These are phyloP conservation scores for Ondatra zibethicus DNA, from an alignment of 2,113 vertebrate genomes.

Conservation along the genomic window DNA sequence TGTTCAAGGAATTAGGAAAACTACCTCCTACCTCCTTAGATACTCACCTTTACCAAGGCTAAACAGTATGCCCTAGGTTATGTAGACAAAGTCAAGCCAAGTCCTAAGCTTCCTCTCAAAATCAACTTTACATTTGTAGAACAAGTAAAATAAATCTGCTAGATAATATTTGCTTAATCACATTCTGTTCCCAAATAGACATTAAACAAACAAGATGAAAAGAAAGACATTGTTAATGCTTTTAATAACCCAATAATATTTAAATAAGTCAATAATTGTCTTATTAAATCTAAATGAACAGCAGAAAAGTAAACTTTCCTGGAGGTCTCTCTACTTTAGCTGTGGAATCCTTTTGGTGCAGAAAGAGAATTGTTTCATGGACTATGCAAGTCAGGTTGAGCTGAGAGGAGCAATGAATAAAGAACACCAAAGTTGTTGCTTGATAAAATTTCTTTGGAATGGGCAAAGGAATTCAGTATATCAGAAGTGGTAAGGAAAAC, in stretches of 20 bases:
- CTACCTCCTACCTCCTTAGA: neutral
- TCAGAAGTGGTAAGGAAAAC: neutral
- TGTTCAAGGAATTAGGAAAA: neutral
- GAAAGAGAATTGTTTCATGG: neutral
- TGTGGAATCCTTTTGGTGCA: neutral
- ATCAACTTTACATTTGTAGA: conserved; percentile 52
- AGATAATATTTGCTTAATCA: conserved; percentile 11
- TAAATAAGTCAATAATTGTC: conserved; percentile 65
- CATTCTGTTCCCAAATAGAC: conserved; percentile 58
- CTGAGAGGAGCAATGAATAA: neutral
- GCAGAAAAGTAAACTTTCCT: conserved; percentile 50
- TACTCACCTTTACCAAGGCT: neutral
- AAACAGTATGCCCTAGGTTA: neutral
- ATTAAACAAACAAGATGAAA: conserved; percentile 62
- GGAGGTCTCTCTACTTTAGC: neutral
- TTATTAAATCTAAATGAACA: conserved; percentile 62
- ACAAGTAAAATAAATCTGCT: conserved; percentile 30
- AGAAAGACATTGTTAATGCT: conserved; percentile 47
- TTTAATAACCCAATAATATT: conserved; percentile 67
- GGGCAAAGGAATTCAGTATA: neutral
- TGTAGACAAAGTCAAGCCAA: neutral
- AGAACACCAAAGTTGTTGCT: neutral
- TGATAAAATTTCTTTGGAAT: conserved; percentile 8
- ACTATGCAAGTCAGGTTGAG: neutral
- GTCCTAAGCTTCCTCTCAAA: conserved; percentile 5